Percentiles rank a stretch among this genome's conserved stretches.
These are phyloP conservation scores for Drosophila falleni DNA, from an alignment of 2,888 invertebrate species.

Conservation along the genomic window DNA sequence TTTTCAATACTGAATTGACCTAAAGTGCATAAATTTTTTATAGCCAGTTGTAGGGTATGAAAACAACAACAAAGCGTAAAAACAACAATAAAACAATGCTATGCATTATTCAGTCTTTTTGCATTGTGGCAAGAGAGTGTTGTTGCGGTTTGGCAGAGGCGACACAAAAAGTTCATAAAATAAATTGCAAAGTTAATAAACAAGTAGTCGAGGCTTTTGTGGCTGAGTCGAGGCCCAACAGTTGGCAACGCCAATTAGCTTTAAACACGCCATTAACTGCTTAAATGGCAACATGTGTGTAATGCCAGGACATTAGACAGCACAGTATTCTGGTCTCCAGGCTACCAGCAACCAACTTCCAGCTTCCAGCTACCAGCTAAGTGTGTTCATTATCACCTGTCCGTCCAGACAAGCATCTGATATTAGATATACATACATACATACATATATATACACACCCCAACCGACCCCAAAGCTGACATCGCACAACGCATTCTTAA, in stretches of 20 bases:
- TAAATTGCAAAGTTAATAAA: slow-evolving; percentile 79
- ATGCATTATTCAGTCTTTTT: slow-evolving; percentile 50
- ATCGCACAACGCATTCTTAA: slow-evolving; percentile 73
- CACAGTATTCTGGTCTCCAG: slow-evolving; percentile 15
- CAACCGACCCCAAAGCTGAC: slow-evolving; percentile 48
- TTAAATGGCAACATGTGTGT: slow-evolving; percentile 77
- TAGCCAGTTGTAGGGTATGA: slow-evolving; percentile 5
- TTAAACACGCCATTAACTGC: slow-evolving; percentile 80
- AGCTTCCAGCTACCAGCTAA: slow-evolving; percentile 35
- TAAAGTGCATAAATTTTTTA: not conserved
- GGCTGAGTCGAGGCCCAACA: slow-evolving; percentile 25
- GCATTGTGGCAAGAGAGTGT: slow-evolving; percentile 11
- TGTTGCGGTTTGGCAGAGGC: slow-evolving; percentile 31
- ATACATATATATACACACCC: not conserved
- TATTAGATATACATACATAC: slow-evolving; percentile 36
- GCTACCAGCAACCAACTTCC: slow-evolving; percentile 12
- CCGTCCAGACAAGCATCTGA: slow-evolving; percentile 47
- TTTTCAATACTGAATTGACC: not conserved
- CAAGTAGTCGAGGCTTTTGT: slow-evolving; percentile 55
- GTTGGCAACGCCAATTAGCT: slow-evolving; percentile 72
- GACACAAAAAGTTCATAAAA: slow-evolving; percentile 69
- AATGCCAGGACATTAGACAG: slow-evolving; percentile 22
- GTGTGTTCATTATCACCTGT: slow-evolving; percentile 78
- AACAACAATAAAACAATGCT: slow-evolving; percentile 27
- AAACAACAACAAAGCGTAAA: not conserved